Base-by-base conservation (phyloP, 2,797 vertebrate species). In the Podarcis siculus region DNA sequence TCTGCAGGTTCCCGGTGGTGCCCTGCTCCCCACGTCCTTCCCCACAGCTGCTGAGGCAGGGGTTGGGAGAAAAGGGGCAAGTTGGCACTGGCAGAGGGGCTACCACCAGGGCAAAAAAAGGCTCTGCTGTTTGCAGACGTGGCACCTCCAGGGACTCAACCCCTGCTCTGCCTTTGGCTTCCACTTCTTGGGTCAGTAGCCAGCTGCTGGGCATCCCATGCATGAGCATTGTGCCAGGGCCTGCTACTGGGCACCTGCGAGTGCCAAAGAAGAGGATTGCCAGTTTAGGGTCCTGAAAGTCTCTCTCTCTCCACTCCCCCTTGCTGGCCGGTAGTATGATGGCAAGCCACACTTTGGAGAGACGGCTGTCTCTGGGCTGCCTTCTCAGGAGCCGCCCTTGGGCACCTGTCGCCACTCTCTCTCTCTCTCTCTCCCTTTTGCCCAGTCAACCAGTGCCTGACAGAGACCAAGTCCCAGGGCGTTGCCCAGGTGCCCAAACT, bases 401-500 rank as follows among this genome's bases (percentile, higher is more conserved):
- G 30, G 7, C 21, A 25, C 6, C n/a, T 23, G n/a, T 86, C 32
- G 37, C 21, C 30, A 27, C 27, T 8, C 1, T 61, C 27, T 8
- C 1, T 35, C 12, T 3, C 9, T 17, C 3, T 5, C 76, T 45
- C 76, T 30, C 42, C 2, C 21, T 90, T 32, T 79, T 37, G 0
- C 69, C 39, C 88, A 99, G 99, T 98, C 92, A 98, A 97, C 82
- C 98, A 98, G 96, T 98, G 98, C 92, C 90, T 98, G 93, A 97
- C 96, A 0, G 98, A 99, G 73, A 88, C 88, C 30, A 91, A 96
- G 35, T 97, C 98, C 0, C 97, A 97, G 12, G 99, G 98, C 0
- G 92, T 97, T 27, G 97, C 97, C 3, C 75, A 97, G 1, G 96
- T 98, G 32, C 99, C 99, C 17, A 98, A 98, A 92, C 92, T 96